Conservation (phyloP, 2,797 vertebrate genomes). For the Poecilia wingei region DNA sequence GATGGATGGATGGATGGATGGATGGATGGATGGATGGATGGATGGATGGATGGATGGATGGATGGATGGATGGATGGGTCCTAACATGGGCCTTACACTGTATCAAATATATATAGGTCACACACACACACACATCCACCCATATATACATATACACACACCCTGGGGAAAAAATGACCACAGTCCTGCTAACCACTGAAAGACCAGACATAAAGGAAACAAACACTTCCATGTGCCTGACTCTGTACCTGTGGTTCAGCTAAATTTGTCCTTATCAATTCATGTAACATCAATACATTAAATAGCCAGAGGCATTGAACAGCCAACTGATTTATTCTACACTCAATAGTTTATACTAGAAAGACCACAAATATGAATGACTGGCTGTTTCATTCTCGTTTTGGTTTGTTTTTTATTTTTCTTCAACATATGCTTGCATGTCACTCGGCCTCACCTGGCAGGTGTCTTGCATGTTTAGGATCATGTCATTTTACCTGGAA, state of each 20-base stretch:
- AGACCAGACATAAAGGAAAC: no score
- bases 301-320: background rate
- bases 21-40: no score
- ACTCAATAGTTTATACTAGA: background rate
- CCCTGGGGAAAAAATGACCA: no score
- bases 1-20: no score
- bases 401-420: background rate
- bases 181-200: no score
- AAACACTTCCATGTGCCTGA: background rate
- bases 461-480: background rate
- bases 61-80: no score
- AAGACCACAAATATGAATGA: background rate
- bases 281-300: background rate
- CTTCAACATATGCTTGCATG: background rate
- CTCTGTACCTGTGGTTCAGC: background rate
- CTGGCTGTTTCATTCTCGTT: background rate
- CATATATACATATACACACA: no score
- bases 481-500: constrained; percentile 20
- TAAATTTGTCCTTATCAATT: background rate
- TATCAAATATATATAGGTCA: no score
- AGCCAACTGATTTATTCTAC: background rate
- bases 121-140: no score
- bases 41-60: no score
- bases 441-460: background rate
- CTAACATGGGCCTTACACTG: no score